phyloP scores from a whole-genome alignment of 2,113 vertebrate genomes.

The Marcusenius ussheri region DNA sequence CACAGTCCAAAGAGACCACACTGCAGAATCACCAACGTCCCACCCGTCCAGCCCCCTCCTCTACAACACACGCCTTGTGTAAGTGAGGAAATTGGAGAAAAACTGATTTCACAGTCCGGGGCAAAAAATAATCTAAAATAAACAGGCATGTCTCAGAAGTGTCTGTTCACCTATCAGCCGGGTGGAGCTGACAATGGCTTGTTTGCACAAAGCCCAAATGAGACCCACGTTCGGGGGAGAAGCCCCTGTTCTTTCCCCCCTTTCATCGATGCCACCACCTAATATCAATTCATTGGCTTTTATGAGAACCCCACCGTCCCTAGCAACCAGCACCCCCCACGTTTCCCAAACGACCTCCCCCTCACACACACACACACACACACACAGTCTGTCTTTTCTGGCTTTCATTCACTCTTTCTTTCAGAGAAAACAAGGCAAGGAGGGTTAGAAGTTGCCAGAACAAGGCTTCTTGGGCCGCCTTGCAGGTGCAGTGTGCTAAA shows the following conservation, averaged over 20 bases:
- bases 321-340: slow-evolving; percentile 6
- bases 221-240: not conserved
- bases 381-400: not conserved
- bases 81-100: not conserved
- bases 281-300: slow-evolving; percentile 14
- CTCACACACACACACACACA: not conserved
- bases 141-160: not conserved
- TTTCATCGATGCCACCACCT: not conserved
- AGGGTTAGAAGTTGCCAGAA: not conserved
- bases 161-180: not conserved
- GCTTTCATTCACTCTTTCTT: slow-evolving; percentile 7
- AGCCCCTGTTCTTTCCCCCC: not conserved
- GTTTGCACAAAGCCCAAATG: not conserved
- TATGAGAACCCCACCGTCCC: not conserved
- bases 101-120: not conserved
- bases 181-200: not conserved
- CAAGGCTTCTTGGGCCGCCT: slow-evolving; percentile 16
- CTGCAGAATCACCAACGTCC: not conserved
- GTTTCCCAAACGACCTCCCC: not conserved
- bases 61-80: not conserved
- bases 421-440: not conserved
- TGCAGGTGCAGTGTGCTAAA: slow-evolving; percentile 47
- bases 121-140: not conserved
- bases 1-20: not conserved
- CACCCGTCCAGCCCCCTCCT: not conserved